A percentile compares a stretch with the other conserved stretches of the same genome.
These are phyloP conservation scores for Andinoacara biseriatus DNA, from an alignment of 2,113 vertebrate species.

Conservation along the genomic window DNA sequence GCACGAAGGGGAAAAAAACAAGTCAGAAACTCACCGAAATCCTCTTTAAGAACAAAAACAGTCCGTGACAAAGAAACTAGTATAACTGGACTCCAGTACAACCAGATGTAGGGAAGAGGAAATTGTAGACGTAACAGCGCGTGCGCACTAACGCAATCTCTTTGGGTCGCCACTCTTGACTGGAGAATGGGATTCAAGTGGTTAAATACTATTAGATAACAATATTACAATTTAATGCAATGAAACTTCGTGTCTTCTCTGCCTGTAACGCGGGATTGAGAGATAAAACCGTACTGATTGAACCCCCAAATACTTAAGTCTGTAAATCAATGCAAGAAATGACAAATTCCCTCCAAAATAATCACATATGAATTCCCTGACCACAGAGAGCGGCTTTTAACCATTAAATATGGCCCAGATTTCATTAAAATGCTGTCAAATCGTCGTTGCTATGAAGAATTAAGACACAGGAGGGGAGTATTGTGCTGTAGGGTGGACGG, in stretches of 20 bases:
- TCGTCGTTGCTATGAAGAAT: conserved; percentile 59
- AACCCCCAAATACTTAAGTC: neutral
- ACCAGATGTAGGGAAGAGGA: conserved; percentile 1
- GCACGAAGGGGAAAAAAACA: neutral
- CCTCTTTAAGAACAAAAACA: conserved; percentile 62
- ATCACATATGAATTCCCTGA: neutral
- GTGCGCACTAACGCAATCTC: conserved; percentile 36
- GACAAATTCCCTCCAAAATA: neutral
- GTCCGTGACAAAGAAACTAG: conserved; percentile 51
- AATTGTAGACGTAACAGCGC: conserved; percentile 4
- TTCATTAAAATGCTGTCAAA: neutral
- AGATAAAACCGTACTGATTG: neutral
- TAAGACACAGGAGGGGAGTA: conserved; percentile 76
- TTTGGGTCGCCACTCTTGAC: conserved; percentile 16
- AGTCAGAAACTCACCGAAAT: conserved; percentile 55
- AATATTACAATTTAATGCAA: rapidly evolving
- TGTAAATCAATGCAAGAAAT: neutral
- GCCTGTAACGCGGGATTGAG: neutral
- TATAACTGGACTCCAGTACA: neutral
- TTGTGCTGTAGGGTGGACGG: conserved; percentile 59
- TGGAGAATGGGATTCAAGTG: neutral
- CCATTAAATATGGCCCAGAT: neutral
- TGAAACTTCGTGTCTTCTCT: rapidly evolving
- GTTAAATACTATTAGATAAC: neutral
- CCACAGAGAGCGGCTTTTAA: neutral